phyloP scores from a whole-genome alignment of 1,140 invertebrate species.

The Branchinecta lindahli region DNA sequence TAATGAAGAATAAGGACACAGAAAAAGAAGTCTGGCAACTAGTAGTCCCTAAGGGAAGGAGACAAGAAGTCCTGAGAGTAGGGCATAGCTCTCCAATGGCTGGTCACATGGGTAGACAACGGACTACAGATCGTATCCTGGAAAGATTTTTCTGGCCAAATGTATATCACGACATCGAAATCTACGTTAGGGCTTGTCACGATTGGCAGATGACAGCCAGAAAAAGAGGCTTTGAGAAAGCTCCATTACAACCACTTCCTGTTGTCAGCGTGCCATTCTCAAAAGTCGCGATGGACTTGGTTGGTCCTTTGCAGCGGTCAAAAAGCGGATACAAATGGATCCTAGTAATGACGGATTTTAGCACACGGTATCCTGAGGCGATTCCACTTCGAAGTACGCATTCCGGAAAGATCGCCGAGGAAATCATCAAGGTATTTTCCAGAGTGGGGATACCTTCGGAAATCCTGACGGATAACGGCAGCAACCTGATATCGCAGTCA shows the following conservation, averaged over 20 bases:
- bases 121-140: background rate
- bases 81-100: background rate
- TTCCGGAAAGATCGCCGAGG: constrained; percentile 24
- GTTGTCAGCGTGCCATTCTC: constrained; percentile 16
- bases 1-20: background rate
- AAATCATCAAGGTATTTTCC: constrained; percentile 2
- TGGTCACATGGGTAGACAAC: background rate
- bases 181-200: background rate
- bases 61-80: background rate
- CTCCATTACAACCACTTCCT: constrained; percentile 17
- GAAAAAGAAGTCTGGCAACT: background rate
- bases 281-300: constrained; percentile 17
- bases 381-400: constrained; percentile 24
- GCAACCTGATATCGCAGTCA: constrained; percentile 17
- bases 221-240: background rate
- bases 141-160: constrained; percentile 8
- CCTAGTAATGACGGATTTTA: constrained; percentile 26
- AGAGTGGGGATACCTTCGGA: constrained; percentile 22
- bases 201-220: constrained; percentile 4
- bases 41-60: background rate
- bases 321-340: constrained; percentile 24
- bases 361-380: constrained; percentile 26
- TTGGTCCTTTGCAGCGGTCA: constrained; percentile 20
- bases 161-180: background rate
- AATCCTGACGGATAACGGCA: constrained; percentile 25